Percentiles rank a stretch among this genome's conserved stretches.
phyloP scores from a whole-genome alignment of 2,888 invertebrate species.

The Catotricha subobsoleta region DNA sequence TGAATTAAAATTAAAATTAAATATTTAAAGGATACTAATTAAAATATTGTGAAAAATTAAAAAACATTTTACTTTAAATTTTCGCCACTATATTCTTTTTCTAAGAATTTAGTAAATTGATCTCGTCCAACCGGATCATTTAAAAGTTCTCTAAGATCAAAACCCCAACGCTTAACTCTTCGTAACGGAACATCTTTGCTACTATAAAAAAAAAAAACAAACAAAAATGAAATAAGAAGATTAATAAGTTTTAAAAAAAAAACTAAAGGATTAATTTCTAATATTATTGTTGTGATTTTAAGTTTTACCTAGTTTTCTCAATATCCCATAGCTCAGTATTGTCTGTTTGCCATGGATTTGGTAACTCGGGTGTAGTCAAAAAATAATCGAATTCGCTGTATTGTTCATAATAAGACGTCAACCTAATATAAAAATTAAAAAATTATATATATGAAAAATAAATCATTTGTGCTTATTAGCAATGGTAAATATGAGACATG shows the following conservation, averaged over 20 bases:
- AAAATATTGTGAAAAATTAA: not conserved
- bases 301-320: conserved; percentile 65
- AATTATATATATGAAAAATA: conserved; percentile 2
- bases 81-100: conserved; percentile 97
- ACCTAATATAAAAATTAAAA: conserved; percentile 31
- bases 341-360: conserved; percentile 95
- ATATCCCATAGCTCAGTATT: conserved; percentile 95
- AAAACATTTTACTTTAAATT: conserved; percentile 66
- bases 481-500: no score
- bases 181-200: conserved; percentile 86
- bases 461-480: conserved; percentile 1
- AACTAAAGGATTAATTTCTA: conserved; percentile 5
- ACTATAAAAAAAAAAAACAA: not conserved
- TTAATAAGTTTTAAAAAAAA: not conserved
- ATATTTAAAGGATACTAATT: not conserved
- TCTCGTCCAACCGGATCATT: conserved; percentile 91
- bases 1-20: conserved; percentile 4
- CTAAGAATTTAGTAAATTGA: conserved; percentile 87
- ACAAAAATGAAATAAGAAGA: not conserved
- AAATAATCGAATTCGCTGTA: conserved; percentile 93
- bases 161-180: conserved; percentile 92
- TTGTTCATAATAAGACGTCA: conserved; percentile 84
- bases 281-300: not conserved
- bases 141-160: conserved; percentile 84
- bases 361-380: conserved; percentile 78